Evolutionary conservation across 2,888 invertebrate species (phyloP), one percentile per base, ranked within the genome.

Genomic region (Ormia ochracea): DNA sequence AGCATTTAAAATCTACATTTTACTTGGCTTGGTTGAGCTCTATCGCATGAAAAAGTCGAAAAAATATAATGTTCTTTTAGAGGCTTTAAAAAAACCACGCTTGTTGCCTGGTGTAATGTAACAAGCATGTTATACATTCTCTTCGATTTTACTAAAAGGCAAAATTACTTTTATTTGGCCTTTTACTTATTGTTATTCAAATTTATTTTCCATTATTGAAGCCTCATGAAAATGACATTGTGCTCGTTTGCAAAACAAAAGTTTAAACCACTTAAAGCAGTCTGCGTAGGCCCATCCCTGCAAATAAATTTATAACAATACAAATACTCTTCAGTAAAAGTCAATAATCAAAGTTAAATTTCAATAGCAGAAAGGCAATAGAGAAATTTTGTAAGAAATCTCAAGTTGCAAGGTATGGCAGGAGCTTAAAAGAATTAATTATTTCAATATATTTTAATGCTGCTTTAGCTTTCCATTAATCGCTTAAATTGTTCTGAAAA

Each of bases 301-400:
- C 3, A 19, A 1, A 41, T 31, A 43, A 45, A 48, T 5, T n/a
- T n/a, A n/a, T n/a, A n/a, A n/a, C 1, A 26, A 26, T n/a, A 26
- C 28, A 28, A 26, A 41, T 17, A 28, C 33, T 45, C 45, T 74
- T 31, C 38, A 48, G 10, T 38, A 45, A 68, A 61, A 75, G 68
- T 68, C 59, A 75, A 68, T 59, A 68, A 61, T 45, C 52, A 14
- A 68, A 75, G 66, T 66, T 75, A 48, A 61, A 72, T 68, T 43
- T 21, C 61, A 58, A 65, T 31, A 21, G 17, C 28, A 74, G 65
- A 21, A 41, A 9, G 17, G 38, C 17, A 50, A 19, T 31, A 3
- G n/a, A 14, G 6, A 6, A 4, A 2, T 1, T 12, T 58, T 41
- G 10, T 14, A 23, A 23, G 26, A 58, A 58, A 14, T 14, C 3